phyloP scores from a whole-genome alignment of 1,140 invertebrate genomes.

The Chironomus striatipennis region DNA sequence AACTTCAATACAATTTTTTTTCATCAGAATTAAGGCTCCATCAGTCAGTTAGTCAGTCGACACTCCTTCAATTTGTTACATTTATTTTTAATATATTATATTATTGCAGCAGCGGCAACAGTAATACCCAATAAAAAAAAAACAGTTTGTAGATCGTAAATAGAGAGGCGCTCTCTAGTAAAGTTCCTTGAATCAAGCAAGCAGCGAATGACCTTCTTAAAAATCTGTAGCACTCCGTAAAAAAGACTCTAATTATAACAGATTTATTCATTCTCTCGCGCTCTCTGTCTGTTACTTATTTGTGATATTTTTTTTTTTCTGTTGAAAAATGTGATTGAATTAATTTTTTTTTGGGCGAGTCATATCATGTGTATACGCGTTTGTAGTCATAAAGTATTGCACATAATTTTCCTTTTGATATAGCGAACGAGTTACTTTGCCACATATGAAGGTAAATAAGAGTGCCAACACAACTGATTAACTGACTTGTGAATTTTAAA shows the following conservation, averaged over 20 bases:
- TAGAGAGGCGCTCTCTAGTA: neutral
- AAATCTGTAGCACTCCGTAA: neutral
- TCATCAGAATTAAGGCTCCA: neutral
- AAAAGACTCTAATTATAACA: slow-evolving; percentile 13
- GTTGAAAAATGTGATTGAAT: no score
- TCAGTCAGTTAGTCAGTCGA: neutral
- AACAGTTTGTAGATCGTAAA: neutral
- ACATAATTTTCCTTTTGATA: neutral
- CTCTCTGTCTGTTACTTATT: neutral
- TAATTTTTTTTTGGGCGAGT: neutral
- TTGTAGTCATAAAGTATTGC: neutral
- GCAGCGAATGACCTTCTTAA: neutral
- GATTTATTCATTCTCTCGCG: neutral
- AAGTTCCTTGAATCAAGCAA: neutral
- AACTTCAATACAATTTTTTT: neutral
- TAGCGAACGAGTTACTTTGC: neutral
- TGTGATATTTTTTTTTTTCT: neutral
- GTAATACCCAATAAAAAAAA: no score
- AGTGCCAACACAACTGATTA: no score
- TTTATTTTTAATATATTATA: neutral
- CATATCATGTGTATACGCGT: neutral
- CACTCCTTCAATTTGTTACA: neutral
- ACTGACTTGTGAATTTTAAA: no score
- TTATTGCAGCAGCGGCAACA: neutral
- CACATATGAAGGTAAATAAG: no score